A percentile compares a stretch with the other conserved stretches of the same genome.
Evolutionary conservation across 2,797 vertebrate species (phyloP).

Genomic region (Hapalemur alaotrensis): DNA sequence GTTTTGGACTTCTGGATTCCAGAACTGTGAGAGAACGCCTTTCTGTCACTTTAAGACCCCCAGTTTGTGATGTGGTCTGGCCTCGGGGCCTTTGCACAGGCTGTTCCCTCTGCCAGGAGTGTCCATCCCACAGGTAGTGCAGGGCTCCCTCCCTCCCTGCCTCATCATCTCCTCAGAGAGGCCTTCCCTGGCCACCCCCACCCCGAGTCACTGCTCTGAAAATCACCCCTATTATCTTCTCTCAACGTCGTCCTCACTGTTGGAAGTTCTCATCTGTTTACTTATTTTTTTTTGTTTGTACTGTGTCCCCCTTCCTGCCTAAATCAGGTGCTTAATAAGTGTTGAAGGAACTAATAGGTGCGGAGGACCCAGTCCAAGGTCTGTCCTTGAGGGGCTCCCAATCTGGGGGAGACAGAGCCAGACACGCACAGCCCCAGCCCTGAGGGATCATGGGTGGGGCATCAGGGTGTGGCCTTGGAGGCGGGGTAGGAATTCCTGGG

Average conservation of each 20-base stretch:
- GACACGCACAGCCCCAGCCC: neutral
- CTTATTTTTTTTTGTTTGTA: neutral
- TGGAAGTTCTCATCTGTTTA: neutral
- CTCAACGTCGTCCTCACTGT: rapidly evolving
- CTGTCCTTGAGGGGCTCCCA: neutral
- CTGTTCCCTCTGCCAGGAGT: no score
- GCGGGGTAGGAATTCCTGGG: neutral
- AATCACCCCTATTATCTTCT: no score
- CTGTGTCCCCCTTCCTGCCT: neutral
- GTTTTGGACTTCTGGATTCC: no score
- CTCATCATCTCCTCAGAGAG: neutral
- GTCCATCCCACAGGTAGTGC: no score
- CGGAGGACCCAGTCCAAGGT: neutral
- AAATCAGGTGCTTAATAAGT: neutral
- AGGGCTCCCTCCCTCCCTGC: no score
- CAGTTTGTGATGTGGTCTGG: neutral
- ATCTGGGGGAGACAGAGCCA: neutral
- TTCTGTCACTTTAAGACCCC: no score
- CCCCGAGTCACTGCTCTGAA: neutral
- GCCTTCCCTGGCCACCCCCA: neutral
- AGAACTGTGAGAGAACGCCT: no score
- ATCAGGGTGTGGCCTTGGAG: neutral
- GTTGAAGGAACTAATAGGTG: neutral
- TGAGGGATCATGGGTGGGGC: neutral
- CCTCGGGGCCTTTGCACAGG: neutral